phyloP scores from a whole-genome alignment of 2,113 vertebrate genomes.

The Laterallus jamaicensis region DNA sequence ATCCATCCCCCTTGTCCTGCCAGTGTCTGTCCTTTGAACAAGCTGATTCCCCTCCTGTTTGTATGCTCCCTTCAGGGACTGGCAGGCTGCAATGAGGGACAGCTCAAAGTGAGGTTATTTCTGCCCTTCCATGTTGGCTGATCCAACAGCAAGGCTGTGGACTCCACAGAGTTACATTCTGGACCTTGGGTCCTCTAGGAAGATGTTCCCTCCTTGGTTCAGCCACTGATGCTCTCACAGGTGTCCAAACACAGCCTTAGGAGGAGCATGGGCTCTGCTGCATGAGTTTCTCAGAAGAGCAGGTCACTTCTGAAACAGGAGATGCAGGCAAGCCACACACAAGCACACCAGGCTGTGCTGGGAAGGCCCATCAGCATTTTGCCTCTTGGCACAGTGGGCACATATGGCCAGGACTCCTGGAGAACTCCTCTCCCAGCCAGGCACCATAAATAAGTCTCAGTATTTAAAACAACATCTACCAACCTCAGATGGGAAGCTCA shows the following conservation, averaged over 20 bases:
- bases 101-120: background rate
- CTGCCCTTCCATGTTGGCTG: background rate
- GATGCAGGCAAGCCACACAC: background rate
- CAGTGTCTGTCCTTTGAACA: too few species aligned
- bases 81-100: background rate
- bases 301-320: background rate
- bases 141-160: background rate
- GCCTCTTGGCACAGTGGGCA: accelerated
- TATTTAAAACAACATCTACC: background rate
- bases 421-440: background rate
- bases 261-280: background rate
- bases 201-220: background rate
- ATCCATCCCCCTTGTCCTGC: too few species aligned
- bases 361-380: background rate
- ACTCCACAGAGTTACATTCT: background rate
- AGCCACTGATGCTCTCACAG: accelerated
- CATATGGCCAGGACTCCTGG: accelerated
- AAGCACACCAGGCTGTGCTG: background rate
- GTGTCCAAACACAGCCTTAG: background rate
- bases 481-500: background rate
- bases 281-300: background rate
- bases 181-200: background rate
- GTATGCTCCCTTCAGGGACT: too few species aligned
- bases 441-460: background rate
- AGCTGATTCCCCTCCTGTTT: too few species aligned